phyloP scores from a whole-genome alignment of 2,797 vertebrate species.

The Premnoplex brunnescens region DNA sequence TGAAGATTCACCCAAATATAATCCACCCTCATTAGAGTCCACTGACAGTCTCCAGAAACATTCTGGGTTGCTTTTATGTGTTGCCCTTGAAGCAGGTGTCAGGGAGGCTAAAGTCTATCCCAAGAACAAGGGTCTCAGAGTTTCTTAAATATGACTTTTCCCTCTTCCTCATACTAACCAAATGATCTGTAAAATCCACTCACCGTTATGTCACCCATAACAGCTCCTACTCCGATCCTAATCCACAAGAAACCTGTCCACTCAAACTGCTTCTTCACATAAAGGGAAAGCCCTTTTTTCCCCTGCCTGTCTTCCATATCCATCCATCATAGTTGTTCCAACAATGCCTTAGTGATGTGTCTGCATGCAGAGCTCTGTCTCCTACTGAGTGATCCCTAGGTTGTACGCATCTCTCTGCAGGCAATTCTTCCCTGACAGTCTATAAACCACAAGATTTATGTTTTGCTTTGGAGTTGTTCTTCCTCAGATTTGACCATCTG shows the following conservation, averaged over 20 bases:
- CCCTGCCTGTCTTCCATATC: neutral
- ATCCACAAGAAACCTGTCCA: neutral
- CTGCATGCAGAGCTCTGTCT: neutral
- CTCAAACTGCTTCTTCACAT: neutral
- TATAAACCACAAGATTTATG: constrained; percentile 32
- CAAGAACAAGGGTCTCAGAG: neutral
- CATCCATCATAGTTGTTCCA: neutral
- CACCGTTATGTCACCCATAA: neutral
- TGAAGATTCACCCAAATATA: neutral
- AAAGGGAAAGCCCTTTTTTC: neutral
- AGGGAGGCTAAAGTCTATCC: neutral
- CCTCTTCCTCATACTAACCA: neutral
- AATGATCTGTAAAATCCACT: neutral
- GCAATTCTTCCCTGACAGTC: neutral
- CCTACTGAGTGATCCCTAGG: neutral
- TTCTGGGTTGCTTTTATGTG: neutral
- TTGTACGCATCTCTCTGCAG: neutral
- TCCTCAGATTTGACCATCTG: constrained; percentile 19
- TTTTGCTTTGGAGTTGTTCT: constrained; percentile 21
- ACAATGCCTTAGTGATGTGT: neutral
- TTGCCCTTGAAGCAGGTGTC: neutral
- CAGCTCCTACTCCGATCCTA: neutral
- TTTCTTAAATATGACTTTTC: neutral
- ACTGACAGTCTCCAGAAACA: neutral
- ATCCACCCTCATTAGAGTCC: neutral